phyloP scores from a whole-genome alignment of 2,113 vertebrate species.

The Pteronura brasiliensis region DNA sequence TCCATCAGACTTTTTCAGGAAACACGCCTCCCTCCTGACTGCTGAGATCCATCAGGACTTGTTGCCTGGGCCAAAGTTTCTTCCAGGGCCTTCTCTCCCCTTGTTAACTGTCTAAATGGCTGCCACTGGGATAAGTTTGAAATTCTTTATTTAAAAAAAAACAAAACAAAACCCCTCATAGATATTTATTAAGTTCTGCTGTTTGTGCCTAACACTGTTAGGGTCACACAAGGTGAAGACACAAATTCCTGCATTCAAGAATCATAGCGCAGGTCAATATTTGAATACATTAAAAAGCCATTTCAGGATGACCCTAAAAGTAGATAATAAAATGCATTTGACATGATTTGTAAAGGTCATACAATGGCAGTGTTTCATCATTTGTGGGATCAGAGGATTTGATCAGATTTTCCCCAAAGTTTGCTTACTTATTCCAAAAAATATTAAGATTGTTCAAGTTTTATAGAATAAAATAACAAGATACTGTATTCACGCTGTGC shows the following conservation, averaged over 20 bases:
- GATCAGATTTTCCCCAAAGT: background rate
- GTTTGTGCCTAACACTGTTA: background rate
- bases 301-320: background rate
- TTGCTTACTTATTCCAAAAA: constrained; percentile 28
- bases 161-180: background rate
- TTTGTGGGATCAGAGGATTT: background rate
- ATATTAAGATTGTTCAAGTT: background rate
- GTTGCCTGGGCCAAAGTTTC: background rate
- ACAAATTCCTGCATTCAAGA: background rate
- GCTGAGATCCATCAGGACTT: background rate
- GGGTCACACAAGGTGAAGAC: background rate
- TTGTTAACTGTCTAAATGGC: background rate
- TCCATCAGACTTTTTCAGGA: background rate
- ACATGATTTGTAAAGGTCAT: background rate
- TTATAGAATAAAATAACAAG: background rate
- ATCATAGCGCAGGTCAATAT: background rate
- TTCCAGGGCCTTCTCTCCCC: background rate
- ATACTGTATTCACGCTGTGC: background rate
- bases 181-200: background rate
- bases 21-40: background rate
- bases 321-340: background rate
- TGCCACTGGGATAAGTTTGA: background rate
- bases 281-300: background rate
- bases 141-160: background rate
- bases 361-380: background rate